Evolutionary conservation across 2,113 vertebrate species (phyloP), one percentile per base, ranked within the genome.

Genomic region (Python bivittatus): DNA sequence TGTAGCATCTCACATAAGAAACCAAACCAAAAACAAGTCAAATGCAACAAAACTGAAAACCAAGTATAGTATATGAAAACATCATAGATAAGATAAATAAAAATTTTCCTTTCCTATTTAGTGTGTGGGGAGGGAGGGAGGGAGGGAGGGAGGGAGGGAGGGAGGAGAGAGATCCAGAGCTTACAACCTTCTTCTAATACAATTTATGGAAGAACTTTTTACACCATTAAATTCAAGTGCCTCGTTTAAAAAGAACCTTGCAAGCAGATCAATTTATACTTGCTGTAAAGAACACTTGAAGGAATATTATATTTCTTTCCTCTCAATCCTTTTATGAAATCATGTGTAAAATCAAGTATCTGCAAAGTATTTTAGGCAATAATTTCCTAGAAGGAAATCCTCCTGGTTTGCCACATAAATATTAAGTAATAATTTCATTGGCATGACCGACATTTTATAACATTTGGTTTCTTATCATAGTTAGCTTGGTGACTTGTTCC

Each of bases 181-280:
- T 25, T 88, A 48, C 58, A 93, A 88, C 89, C 93, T 92, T 91
- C 38, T 44, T 92, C 86, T 86, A 42, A 94, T 38, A 94, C 3
- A 15, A 89, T 23, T 90, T 94, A 23, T 88, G 86, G 52, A 90
- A 60, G 64, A 90, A 91, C n/a, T 92, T 93, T 86, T 89, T 57
- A 38, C 56, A 48, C 5, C 84, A 92, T 60, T 87, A 93, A 52
- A 88, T 60, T 54, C 25, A 92, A 90, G 44, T 89, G 93, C 90
- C 5, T 23, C 17, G 54, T 91, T 54, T 68, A 92, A 92, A 94
- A 6, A 93, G 91, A 86, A 38, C 6, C 15, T 83, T 85, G n/a
- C 17, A 87, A 87, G 29, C 52, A 33, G 29, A 56, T 7, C 6
- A 85, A 48, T 85, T 25, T 2, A 23, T 27, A 61, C 60, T 29